These are phyloP conservation scores for Panagrolaimus sp. DNA, from an alignment of 1,140 invertebrate genomes.

Conservation along the genomic window DNA sequence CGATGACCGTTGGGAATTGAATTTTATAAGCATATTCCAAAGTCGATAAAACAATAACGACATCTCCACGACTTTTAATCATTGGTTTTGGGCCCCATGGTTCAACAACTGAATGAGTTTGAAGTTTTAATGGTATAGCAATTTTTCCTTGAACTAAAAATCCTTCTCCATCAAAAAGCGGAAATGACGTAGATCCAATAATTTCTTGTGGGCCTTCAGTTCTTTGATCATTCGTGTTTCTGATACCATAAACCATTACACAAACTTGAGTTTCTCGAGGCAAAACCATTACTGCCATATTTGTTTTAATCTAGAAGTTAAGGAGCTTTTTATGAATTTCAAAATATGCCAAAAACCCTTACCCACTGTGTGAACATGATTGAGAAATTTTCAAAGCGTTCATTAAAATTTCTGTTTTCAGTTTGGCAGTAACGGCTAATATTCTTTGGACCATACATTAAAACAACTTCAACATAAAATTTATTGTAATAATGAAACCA, in stretches of 20 bases:
- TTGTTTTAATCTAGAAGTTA: constrained; percentile 27
- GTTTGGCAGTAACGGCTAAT: neutral
- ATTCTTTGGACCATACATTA: constrained; percentile 31
- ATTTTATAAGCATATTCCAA: constrained; percentile 45
- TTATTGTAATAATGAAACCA: constrained; percentile 27
- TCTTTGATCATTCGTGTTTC: neutral
- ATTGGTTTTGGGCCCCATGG: constrained; percentile 44
- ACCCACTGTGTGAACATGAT: constrained; percentile 36
- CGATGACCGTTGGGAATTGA: constrained; percentile 27
- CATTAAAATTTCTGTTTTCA: constrained; percentile 18
- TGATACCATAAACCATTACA: neutral
- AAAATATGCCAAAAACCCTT: constrained; percentile 3
- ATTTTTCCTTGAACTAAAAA: constrained; percentile 41
- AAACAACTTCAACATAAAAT: constrained; percentile 30
- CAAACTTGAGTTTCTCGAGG: constrained; percentile 22
- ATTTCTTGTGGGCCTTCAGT: neutral
- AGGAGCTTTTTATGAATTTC: neutral
- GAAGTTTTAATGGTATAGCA: constrained; percentile 31
- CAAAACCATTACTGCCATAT: constrained; percentile 29
- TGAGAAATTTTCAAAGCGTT: neutral
- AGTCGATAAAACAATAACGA: constrained; percentile 32
- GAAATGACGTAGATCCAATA: constrained; percentile 31
- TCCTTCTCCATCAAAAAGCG: constrained; percentile 37
- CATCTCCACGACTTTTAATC: constrained; percentile 31
- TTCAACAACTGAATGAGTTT: constrained; percentile 27